A percentile compares a stretch with the other conserved stretches of the same genome.
phyloP scores from a whole-genome alignment of 2,888 invertebrate genomes.

The Cenopis cana region DNA sequence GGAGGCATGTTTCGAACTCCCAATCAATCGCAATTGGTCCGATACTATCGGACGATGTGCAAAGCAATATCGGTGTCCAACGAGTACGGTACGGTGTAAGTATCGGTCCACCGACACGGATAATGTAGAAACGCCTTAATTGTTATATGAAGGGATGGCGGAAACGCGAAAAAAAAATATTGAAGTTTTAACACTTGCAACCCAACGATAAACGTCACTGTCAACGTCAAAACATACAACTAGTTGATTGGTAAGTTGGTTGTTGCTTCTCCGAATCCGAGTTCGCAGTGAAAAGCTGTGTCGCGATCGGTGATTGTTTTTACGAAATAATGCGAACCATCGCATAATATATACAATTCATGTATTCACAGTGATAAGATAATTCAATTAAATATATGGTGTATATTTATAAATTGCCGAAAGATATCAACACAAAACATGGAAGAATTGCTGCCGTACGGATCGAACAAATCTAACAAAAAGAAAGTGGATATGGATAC shows the following conservation, averaged over 20 bases:
- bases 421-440: constrained; percentile 61
- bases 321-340: constrained; percentile 3
- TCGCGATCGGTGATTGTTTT: constrained; percentile 7
- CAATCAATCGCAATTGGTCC: too few relatives aligned
- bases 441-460: constrained; percentile 68
- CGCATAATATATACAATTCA: not conserved
- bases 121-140: too few relatives aligned
- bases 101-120: too few relatives aligned
- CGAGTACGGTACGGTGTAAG: too few relatives aligned
- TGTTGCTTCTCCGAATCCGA: not conserved
- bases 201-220: constrained; percentile 7
- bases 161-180: too few relatives aligned
- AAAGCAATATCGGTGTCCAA: too few relatives aligned
- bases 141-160: too few relatives aligned
- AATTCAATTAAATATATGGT: constrained; percentile 17
- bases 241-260: too few relatives aligned
- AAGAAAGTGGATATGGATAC: constrained; percentile 73
- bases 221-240: constrained; percentile 32
- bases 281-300: not conserved
- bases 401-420: constrained; percentile 52
- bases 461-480: constrained; percentile 57
- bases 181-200: not conserved
- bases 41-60: too few relatives aligned
- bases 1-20: too few relatives aligned
- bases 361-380: constrained; percentile 6